Base-by-base conservation (phyloP, 2,113 vertebrate genomes). In the Variabilichromis moorii region DNA sequence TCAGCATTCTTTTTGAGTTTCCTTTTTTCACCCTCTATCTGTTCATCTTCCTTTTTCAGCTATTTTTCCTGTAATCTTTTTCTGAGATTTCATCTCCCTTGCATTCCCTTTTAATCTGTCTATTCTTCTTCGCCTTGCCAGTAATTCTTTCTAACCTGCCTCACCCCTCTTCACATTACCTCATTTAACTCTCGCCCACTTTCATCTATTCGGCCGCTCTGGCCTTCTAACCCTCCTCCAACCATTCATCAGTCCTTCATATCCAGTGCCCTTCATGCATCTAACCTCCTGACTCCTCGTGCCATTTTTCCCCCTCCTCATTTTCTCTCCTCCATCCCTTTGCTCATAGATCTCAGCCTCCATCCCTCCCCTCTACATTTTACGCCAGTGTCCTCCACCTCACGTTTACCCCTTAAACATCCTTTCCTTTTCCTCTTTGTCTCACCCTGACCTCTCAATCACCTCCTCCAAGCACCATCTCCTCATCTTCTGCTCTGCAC, bases 361-460 rank as follows among this genome's bases (percentile, higher is more conserved):
- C 51, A 47, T 21, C 47, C 47, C 45, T 53, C 76, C 63, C 80
- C 54, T 11, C 84, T 19, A 19, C 82, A 35, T 80, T 87, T 87
- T 88, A 90, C 13, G 11, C 61, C 31, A 2, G 7, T 21, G 61
- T 80, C 81, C 85, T 88, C 90, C 86, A 89, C 85, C 87, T 90
- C 14, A 53, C 73, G 8, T n/a, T 53, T 86, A 80, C 87, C 89
- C 50, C 57, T 89, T 40, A 59, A 68, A 40, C 54, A 35, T 54
- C 82, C 84, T 80, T 47, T 47, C 35, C 51, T 4, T 68, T 80
- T 33, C 54, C 81, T 61, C 57, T 21, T 82, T 1, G 17, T 26
- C 86, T 89, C 80, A 7, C 89, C 88, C 82, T 90, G 88, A 93
- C 91, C 91, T 84, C 79, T 84, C 53, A 3, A 5, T 82, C 90